A percentile compares a stretch with the other conserved stretches of the same genome.
Evolutionary conservation across 1,140 invertebrate species (phyloP).

Genomic region (Drosophila persimilis): DNA sequence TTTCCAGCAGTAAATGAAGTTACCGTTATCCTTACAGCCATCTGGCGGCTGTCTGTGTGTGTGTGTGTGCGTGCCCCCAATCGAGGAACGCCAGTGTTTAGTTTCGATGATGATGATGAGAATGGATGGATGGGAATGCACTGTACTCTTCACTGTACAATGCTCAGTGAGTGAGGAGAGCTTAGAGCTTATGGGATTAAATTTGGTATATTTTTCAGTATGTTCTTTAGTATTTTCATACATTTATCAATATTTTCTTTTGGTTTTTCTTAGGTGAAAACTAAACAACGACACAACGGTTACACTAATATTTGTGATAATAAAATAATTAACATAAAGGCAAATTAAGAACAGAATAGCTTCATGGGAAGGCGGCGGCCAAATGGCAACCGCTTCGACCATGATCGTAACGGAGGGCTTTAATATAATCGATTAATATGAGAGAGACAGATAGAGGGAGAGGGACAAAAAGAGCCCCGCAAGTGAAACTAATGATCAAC

Average conservation of each 20-base stretch:
- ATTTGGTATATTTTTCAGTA: constrained; percentile 28
- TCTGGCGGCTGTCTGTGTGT: constrained; percentile 20
- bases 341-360: constrained; percentile 16
- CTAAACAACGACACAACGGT: constrained; percentile 78
- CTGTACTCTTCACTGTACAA: constrained; percentile 34
- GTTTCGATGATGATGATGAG: constrained; percentile 26
- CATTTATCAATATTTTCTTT: constrained; percentile 33
- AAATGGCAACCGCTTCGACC: neutral
- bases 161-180: constrained; percentile 19
- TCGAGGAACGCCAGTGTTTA: no score
- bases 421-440: no score
- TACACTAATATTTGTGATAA: constrained; percentile 65
- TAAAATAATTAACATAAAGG: constrained; percentile 26
- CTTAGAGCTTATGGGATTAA: constrained; percentile 14
- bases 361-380: no score
- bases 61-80: constrained; percentile 9
- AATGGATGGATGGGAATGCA: constrained; percentile 12
- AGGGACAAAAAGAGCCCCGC: neutral
- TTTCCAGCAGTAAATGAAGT: constrained; percentile 41
- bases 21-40: constrained; percentile 38
- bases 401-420: neutral
- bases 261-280: constrained; percentile 52
- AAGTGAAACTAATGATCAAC: constrained; percentile 19
- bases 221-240: constrained; percentile 19
- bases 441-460: constrained; percentile 15